Evolutionary conservation across 1,140 invertebrate species (phyloP).

Genomic region (Drosophila ananassae): DNA sequence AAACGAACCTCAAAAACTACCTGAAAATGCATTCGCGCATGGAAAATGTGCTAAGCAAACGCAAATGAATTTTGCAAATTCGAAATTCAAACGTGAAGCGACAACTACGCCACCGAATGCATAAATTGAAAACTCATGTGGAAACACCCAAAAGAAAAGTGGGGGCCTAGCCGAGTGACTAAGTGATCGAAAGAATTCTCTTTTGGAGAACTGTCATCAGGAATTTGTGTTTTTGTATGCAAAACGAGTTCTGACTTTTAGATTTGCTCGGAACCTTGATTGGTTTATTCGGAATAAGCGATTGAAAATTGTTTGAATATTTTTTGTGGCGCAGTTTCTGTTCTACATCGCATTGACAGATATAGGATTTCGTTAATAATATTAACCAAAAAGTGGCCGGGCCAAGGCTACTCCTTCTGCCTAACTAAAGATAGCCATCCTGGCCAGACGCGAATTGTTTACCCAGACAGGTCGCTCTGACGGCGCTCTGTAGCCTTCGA

Average conservation of each 20-base stretch:
- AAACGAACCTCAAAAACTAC: constrained; percentile 14
- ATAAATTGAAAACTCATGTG: constrained; percentile 51
- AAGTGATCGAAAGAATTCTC: constrained; percentile 44
- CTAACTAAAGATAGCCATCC: constrained; percentile 13
- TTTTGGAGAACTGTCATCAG: constrained; percentile 37
- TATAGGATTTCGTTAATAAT: background rate
- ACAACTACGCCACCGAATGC: constrained; percentile 44
- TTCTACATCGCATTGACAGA: background rate
- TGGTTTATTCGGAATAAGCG: constrained; percentile 20
- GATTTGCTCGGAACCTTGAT: constrained; percentile 36
- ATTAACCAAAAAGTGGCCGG: too few relatives aligned
- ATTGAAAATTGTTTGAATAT: constrained; percentile 11
- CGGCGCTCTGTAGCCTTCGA: constrained; percentile 64
- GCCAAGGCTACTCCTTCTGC: background rate
- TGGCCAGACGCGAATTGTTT: constrained; percentile 55
- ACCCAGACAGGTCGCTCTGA: constrained; percentile 29
- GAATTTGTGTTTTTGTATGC: constrained; percentile 47
- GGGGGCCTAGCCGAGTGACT: background rate
- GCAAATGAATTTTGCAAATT: constrained; percentile 76
- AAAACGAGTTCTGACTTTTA: constrained; percentile 52
- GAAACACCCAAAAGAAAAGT: constrained; percentile 36
- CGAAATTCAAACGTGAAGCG: constrained; percentile 68
- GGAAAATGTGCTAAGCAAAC: constrained; percentile 76
- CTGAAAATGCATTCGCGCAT: constrained; percentile 59
- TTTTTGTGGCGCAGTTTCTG: constrained; percentile 15